Evolutionary conservation across 2,888 invertebrate species (phyloP).

Genomic region (Cephus spinipes): DNA sequence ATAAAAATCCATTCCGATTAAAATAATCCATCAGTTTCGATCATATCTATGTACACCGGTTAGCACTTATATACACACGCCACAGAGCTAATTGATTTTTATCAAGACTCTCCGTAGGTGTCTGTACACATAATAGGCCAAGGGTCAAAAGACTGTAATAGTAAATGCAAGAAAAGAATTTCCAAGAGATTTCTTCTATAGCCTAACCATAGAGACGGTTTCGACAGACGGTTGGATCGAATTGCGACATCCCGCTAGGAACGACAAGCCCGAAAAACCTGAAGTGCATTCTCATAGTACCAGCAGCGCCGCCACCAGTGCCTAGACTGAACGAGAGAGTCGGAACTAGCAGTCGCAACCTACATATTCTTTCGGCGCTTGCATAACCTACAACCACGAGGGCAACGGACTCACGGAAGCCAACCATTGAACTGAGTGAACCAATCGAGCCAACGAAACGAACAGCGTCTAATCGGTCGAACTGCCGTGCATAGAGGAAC

Average conservation of each 20-base stretch:
- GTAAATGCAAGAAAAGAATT: not conserved
- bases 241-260: not conserved
- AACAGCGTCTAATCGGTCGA: not conserved
- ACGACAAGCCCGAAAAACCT: not conserved
- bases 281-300: not conserved
- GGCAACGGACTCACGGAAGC: constrained; percentile 24
- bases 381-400: constrained; percentile 37
- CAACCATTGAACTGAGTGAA: constrained; percentile 25
- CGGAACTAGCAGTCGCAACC: constrained; percentile 32
- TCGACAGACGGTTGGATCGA: not conserved
- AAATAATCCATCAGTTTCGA: not conserved
- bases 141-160: not conserved
- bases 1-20: not conserved
- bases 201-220: not conserved
- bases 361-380: constrained; percentile 47
- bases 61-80: not conserved
- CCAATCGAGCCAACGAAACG: constrained; percentile 17
- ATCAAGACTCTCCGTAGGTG: not conserved
- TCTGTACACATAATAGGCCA: not conserved
- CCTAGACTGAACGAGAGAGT: not conserved
- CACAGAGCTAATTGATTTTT: not conserved
- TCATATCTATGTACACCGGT: not conserved
- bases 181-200: not conserved
- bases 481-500: constrained; percentile 30
- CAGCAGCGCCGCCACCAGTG: too few relatives aligned